Evolutionary conservation across 1,140 invertebrate species (phyloP).

Genomic region (Paracyclopina nana): DNA sequence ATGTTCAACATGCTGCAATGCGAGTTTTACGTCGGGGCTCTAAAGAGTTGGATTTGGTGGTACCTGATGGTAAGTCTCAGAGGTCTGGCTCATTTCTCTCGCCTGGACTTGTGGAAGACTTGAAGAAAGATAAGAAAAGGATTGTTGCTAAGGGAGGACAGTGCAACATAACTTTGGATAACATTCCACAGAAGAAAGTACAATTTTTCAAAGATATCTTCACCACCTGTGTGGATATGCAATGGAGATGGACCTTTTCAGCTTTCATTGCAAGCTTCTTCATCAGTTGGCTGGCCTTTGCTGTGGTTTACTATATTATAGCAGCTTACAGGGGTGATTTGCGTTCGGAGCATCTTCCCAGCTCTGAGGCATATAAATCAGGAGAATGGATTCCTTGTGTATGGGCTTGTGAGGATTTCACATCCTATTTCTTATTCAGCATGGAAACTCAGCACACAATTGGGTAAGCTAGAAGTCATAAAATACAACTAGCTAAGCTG

Average conservation of each 20-base stretch:
- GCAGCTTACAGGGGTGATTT: conserved; percentile 78
- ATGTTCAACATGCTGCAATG: too few relatives aligned
- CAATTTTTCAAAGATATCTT: conserved; percentile 53
- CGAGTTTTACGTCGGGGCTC: too few relatives aligned
- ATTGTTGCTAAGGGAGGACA: conserved; percentile 28
- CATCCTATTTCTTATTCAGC: conserved; percentile 73
- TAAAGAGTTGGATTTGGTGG: too few relatives aligned
- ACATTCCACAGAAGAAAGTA: conserved; percentile 64
- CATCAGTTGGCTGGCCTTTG: conserved; percentile 75
- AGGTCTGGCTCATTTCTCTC: too few relatives aligned
- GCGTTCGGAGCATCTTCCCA: conserved; percentile 44
- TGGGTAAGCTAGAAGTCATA: too few relatives aligned
- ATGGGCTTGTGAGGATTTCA: conserved; percentile 54
- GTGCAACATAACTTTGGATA: conserved; percentile 66
- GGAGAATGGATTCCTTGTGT: conserved; percentile 55
- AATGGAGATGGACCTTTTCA: conserved; percentile 88
- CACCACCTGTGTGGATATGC: conserved; percentile 36
- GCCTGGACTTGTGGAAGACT: background rate
- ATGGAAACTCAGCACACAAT: conserved; percentile 84
- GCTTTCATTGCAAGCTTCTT: conserved; percentile 79
- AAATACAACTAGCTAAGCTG: too few relatives aligned
- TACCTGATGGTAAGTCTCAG: too few relatives aligned
- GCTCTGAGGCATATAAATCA: background rate
- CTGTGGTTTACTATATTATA: conserved; percentile 78
- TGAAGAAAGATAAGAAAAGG: background rate